Conservation (phyloP, 2,113 vertebrate genomes). For the Gobius niger region DNA sequence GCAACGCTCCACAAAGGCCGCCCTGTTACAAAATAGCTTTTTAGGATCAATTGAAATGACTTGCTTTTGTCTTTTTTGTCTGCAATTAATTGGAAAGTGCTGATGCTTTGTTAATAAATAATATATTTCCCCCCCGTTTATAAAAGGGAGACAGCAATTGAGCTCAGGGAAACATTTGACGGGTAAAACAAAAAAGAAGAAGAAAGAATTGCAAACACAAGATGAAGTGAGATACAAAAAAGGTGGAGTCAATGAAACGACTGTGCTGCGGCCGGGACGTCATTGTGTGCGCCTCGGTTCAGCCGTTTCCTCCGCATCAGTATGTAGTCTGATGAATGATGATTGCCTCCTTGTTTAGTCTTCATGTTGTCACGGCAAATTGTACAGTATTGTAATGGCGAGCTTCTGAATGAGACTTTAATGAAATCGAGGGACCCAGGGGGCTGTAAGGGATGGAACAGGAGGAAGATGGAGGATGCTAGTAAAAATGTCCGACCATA, state of each 20-base stretch:
- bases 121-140: conserved; percentile 53
- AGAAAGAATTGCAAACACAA: conserved; percentile 49
- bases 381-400: conserved; percentile 30
- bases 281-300: conserved; percentile 18
- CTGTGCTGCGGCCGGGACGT: background rate
- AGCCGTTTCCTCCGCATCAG: background rate
- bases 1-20: conserved; percentile 73
- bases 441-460: conserved; percentile 48
- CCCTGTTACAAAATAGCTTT: conserved; percentile 70
- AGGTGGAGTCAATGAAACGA: conserved; percentile 26
- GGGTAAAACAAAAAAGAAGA: conserved; percentile 3
- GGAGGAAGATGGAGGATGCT: conserved; percentile 42
- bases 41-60: conserved; percentile 70
- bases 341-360: conserved; percentile 30
- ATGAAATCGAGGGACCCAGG: conserved; percentile 49
- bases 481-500: conserved; percentile 51
- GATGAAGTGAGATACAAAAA: conserved; percentile 26
- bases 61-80: conserved; percentile 71
- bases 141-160: conserved; percentile 48
- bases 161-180: conserved; percentile 37
- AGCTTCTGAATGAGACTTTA: conserved; percentile 53
- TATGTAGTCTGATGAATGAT: conserved; percentile 24
- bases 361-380: conserved; percentile 39
- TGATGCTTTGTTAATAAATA: conserved; percentile 68
- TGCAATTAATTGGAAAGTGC: conserved; percentile 73